phyloP scores from a whole-genome alignment of 2,888 invertebrate genomes.

The Tanytarsus gracilentus region DNA sequence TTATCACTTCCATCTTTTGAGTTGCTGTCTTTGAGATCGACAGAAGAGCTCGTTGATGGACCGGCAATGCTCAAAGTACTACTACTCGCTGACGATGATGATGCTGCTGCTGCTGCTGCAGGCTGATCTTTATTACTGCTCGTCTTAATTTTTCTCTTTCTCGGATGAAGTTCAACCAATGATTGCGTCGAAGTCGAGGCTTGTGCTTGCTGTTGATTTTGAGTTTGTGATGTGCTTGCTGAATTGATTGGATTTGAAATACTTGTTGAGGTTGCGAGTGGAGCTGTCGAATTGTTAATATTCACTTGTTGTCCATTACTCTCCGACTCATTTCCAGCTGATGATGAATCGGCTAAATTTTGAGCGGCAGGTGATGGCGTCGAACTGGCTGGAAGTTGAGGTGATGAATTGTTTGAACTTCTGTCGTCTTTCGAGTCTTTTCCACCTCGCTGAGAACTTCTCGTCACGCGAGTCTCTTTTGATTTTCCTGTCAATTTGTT shows the following conservation, averaged over 20 bases:
- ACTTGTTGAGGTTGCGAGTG: slow-evolving; percentile 21
- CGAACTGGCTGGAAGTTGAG: slow-evolving; percentile 47
- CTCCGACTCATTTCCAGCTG: slow-evolving; percentile 40
- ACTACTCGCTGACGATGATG: neutral
- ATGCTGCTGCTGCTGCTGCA: neutral
- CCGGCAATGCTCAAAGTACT: too few species aligned
- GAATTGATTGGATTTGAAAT: neutral
- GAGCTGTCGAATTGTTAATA: slow-evolving; percentile 36
- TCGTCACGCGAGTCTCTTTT: slow-evolving; percentile 47
- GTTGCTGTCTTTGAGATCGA: slow-evolving; percentile 3
- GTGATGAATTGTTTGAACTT: slow-evolving; percentile 54
- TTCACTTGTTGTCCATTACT: neutral
- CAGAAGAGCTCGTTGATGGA: neutral
- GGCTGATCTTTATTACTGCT: slow-evolving; percentile 51
- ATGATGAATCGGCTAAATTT: slow-evolving; percentile 34
- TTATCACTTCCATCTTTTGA: slow-evolving; percentile 38
- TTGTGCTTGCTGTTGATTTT: slow-evolving; percentile 11
- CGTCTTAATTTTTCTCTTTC: slow-evolving; percentile 81
- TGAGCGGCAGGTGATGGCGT: slow-evolving; percentile 39
- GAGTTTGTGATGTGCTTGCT: neutral
- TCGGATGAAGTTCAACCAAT: slow-evolving; percentile 58
- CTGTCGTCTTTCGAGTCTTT: slow-evolving; percentile 37
- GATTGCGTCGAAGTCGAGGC: slow-evolving; percentile 34
- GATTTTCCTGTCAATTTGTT: slow-evolving; percentile 32
- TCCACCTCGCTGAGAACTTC: slow-evolving; percentile 56